Conservation (phyloP, 2,797 vertebrate species). For the Pampus argenteus region DNA sequence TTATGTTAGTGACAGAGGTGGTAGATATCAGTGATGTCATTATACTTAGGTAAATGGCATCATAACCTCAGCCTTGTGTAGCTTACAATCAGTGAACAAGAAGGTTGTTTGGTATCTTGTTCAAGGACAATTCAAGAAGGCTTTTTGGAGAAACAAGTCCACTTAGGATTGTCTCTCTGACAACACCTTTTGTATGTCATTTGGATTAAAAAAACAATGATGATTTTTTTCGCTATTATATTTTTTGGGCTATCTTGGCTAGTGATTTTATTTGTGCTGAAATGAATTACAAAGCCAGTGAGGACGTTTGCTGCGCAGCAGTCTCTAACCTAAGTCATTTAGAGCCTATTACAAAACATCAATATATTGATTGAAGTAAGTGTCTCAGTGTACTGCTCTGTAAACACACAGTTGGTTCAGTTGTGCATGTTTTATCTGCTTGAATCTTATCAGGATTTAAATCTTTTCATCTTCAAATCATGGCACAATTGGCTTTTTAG, state of each 20-base stretch:
- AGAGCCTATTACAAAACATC: constrained; percentile 83
- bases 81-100: constrained; percentile 1
- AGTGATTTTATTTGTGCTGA: constrained; percentile 27
- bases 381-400: constrained; percentile 81
- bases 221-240: constrained; percentile 3
- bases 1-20: not conserved
- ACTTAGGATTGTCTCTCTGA: constrained; percentile 1
- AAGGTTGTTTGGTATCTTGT: not conserved
- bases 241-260: constrained; percentile 22
- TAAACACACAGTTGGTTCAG: constrained; percentile 74
- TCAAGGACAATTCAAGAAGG: not conserved
- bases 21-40: not conserved
- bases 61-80: not conserved
- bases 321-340: constrained; percentile 80
- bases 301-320: constrained; percentile 67
- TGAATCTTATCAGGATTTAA: constrained; percentile 75
- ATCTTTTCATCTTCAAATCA: constrained; percentile 70
- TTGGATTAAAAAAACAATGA: constrained; percentile 7
- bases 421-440: constrained; percentile 79
- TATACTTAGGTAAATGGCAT: not conserved
- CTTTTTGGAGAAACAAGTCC: constrained; percentile 18
- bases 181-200: not conserved
- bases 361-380: constrained; percentile 81
- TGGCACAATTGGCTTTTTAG: constrained; percentile 44
- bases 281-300: constrained; percentile 50